These are phyloP conservation scores for Tupiocoris notatus DNA, from an alignment of 2,888 invertebrate species.

Conservation along the genomic window DNA sequence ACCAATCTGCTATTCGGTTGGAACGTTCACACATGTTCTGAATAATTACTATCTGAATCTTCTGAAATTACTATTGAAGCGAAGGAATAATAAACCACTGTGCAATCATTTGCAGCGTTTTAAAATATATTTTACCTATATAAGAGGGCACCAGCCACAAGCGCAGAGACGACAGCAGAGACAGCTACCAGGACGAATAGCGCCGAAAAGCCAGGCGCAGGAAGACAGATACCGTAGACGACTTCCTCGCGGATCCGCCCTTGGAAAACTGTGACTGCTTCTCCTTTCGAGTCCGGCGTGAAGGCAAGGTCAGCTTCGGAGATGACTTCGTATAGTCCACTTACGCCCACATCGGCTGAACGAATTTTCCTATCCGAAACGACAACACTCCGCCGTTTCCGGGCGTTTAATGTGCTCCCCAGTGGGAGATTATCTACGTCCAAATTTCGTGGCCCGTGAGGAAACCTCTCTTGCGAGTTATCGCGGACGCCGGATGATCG, in stretches of 20 bases:
- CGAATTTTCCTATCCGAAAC: conserved; percentile 71
- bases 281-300: conserved; percentile 74
- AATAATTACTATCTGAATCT: too few relatives aligned
- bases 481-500: conserved; percentile 45
- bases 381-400: conserved; percentile 65
- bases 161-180: conserved; percentile 81
- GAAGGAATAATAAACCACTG: too few relatives aligned
- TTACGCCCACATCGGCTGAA: conserved; percentile 85
- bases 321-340: conserved; percentile 85
- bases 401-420: conserved; percentile 55
- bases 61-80: too few relatives aligned
- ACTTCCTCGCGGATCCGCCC: conserved; percentile 82
- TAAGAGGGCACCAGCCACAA: conserved; percentile 80
- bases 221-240: conserved; percentile 88
- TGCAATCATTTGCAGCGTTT: too few relatives aligned
- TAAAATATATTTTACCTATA: too few relatives aligned
- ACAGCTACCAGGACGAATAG: conserved; percentile 84
- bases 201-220: conserved; percentile 83
- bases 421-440: conserved; percentile 46
- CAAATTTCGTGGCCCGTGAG: conserved; percentile 73
- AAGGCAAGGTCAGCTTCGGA: conserved; percentile 89
- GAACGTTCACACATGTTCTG: too few relatives aligned
- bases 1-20: too few relatives aligned
- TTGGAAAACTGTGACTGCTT: conserved; percentile 83
- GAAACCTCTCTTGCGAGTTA: conserved; percentile 62